These are phyloP conservation scores for Ceramica pisi DNA, from an alignment of 2,888 invertebrate genomes.

Conservation along the genomic window DNA sequence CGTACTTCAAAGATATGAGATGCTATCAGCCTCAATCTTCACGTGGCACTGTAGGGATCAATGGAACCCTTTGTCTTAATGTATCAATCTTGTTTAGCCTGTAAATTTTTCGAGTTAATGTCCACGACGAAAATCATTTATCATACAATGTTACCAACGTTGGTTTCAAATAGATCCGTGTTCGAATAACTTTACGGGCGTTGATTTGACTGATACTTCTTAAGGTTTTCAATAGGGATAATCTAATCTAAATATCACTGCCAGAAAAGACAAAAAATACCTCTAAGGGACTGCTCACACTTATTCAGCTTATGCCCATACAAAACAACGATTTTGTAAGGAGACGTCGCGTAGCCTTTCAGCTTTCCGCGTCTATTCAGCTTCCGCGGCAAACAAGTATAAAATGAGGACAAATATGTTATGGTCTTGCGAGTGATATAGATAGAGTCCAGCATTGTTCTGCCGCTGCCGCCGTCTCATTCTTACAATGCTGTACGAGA, in stretches of 20 bases:
- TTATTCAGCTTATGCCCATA: too few species aligned
- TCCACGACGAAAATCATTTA: conserved; percentile 36
- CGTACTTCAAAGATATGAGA: conserved; percentile 55
- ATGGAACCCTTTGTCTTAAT: conserved; percentile 38
- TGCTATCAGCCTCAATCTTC: conserved; percentile 44
- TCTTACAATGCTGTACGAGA: too few species aligned
- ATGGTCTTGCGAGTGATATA: too few species aligned
- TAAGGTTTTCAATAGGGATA: neutral
- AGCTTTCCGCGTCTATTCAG: too few species aligned
- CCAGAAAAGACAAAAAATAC: neutral
- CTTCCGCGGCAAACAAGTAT: too few species aligned
- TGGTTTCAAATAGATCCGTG: neutral
- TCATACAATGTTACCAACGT: conserved; percentile 1
- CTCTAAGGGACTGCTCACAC: too few species aligned
- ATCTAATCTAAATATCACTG: too few species aligned
- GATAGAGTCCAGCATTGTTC: too few species aligned
- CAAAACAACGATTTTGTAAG: too few species aligned
- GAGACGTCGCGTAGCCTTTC: too few species aligned
- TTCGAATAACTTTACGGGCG: neutral
- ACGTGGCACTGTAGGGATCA: conserved; percentile 34
- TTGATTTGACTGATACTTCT: neutral
- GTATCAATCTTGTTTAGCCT: conserved; percentile 15
- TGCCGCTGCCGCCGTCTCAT: too few species aligned
- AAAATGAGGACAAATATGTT: too few species aligned
- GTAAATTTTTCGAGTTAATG: conserved; percentile 36